Evolutionary conservation across 1,140 invertebrate genomes (phyloP), one percentile per base, ranked within the genome.

Genomic region (Artemia franciscana): DNA sequence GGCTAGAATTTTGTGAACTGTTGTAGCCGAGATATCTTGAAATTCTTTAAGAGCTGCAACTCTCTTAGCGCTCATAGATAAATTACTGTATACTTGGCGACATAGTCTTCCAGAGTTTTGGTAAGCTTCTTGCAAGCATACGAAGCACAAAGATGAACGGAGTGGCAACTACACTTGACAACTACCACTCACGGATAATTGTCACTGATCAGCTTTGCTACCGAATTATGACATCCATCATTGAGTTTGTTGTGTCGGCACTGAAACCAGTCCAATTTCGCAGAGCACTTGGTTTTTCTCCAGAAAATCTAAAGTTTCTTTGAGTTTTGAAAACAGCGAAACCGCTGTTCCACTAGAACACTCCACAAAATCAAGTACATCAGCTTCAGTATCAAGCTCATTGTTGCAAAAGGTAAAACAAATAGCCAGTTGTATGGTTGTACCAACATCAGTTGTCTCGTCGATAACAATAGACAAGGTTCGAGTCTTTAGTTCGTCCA

Each of bases 181-280:
- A n/a, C 30, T 39, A 39, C 30, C 30, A 7, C 30, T n/a, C 30
- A 39, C 30, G 30, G 30, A 39, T 39, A 39, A 39, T 39, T 39
- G 30, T 64, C 23, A 66, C 66, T 70, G 51, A 69, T 65, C 5
- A 64, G 59, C 51, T 62, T 64, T 64, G 68, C 69, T 7, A 73
- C 67, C 39, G 70, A 72, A 57, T 71, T 26, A 60, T 70, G 62
- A 66, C 67, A 62, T 4, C 70, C 70, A 70, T 65, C 71, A 72
- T 72, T 9, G 65, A 66, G 66, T 70, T 72, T 5, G 68, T 69
- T 3, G 70, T 71, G 62, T 73, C 72, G 18, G 68, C 67, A 51
- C 66, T 65, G 65, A 71, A 72, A 25, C 68, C 71, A 39, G 71
- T 65, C 28, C 70, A 64, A 28, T 73, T 72, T 59, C 57, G 5